Base-by-base conservation (phyloP, 2,888 invertebrate genomes). In the Chymomyza amoena region DNA sequence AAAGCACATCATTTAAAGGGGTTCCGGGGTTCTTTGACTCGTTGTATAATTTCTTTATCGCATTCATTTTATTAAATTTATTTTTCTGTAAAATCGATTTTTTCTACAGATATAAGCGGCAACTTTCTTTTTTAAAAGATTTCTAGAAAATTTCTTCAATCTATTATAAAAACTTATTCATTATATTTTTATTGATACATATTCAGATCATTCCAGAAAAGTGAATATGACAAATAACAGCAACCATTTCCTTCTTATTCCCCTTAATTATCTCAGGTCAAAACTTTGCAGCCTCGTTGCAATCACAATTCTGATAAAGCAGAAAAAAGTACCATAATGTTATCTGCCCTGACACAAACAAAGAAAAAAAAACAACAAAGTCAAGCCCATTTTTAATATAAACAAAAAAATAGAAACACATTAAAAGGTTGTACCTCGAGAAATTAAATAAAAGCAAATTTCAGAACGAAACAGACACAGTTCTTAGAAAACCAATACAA, bases 401-500 rank as follows among this genome's bases (percentile, higher is more conserved):
- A 63, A 68, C 18, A 61, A 61, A 73, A 10, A 61, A 36, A 52
- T 39, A 25, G 25, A 25, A 50, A 28, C 2, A 57, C 16, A 18
- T 36, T 6, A 36, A 50, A 13, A 51, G 6, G 15, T 64, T 7
- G 54, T 56, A 45, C 45, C 25, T 4, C 39, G 1, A 28, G 6
- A 39, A 18, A n/a, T 25, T 32, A 36, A 64, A 64, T 50, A 62
- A 61, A 60, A 72, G 64, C 50, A 36, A 57, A 78, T 74, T 62
- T 59, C 28, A 64, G 54, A 57, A 73, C 73, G 50, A 45, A 45
- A 45, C 39, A 45, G 39, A 45, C 13, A 10, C 39, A 64, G 66
- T 77, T 70, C 63, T 59, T 64, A 61, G 60, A 59, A 65, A 73
- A 64, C 74, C 36, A 65, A 66, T 32, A 60, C n/a, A 54, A 18